Evolutionary conservation across 2,888 invertebrate species (phyloP), one percentile per base, ranked within the genome.

Genomic region (Mactromeris polynyma): DNA sequence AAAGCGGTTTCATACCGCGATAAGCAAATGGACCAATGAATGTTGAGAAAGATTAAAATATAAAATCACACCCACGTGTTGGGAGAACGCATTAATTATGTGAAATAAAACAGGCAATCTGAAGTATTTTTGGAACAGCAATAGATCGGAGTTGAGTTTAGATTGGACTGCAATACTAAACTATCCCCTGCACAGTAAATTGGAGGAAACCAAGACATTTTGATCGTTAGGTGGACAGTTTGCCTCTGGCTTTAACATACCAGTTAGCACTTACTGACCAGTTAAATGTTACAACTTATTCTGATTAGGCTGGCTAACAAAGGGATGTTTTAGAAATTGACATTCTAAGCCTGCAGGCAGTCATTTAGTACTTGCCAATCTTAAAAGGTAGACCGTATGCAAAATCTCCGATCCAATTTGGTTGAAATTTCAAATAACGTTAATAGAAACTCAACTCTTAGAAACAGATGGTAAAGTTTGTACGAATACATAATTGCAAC

Each of bases 181-280:
- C 46, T 46, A 17, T 46, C 17, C 46, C 46, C 46, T 46, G 11
- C 26, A n/a, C n/a, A 58, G 58, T 2, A 26, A 6, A 64, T 1
- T 6, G 11, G 21, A 26, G 6, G 9, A 2, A 64, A 7, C 58
- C 6, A 64, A n/a, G 58, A 64, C n/a, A 64, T 26, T 26, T 64
- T n/a, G 58, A 64, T 64, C 58, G 26, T 64, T 64, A 64, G 26
- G 3, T 58, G 26, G 58, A 64, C n/a, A 26, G 11, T 26, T 64
- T 3, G 58, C 58, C 58, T 26, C 58, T 64, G 58, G 58, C 58
- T 26, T 64, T 64, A n/a, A 64, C 58, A 64, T 9, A 64, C 26
- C 58, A 64, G 58, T 64, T 64, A 64, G n/a, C 58, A 64, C 58
- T 64, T 64, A 64, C 58, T 64, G 58, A 64, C 58, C 58, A 64